These are phyloP conservation scores for Tipula lateralis DNA, from an alignment of 2,888 invertebrate species.

Conservation along the genomic window DNA sequence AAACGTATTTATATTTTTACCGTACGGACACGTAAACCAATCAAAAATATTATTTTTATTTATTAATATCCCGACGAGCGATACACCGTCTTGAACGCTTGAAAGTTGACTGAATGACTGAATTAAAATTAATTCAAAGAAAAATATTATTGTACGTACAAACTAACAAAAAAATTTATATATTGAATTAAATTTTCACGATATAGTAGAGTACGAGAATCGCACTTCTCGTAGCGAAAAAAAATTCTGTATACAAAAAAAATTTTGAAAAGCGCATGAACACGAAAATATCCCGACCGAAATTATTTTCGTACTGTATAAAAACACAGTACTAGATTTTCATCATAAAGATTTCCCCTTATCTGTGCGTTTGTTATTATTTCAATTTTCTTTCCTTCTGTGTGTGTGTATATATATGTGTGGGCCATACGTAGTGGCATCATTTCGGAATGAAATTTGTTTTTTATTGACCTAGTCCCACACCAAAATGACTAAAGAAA, in stretches of 20 bases:
- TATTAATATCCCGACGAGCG: not conserved
- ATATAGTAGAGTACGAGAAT: not conserved
- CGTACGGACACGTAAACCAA: not conserved
- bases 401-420: too few relatives aligned
- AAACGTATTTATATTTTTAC: not conserved
- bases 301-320: not conserved
- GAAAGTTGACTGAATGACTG: conserved; percentile 9
- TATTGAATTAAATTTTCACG: not conserved
- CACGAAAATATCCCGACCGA: not conserved
- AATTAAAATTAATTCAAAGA: not conserved
- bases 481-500: not conserved
- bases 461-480: not conserved
- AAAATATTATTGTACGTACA: not conserved
- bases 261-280: not conserved
- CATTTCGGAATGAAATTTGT: not conserved
- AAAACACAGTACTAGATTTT: not conserved
- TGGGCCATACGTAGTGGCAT: too few relatives aligned
- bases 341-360: not conserved
- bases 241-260: too few relatives aligned
- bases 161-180: not conserved
- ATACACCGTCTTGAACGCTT: not conserved
- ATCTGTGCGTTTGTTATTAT: not conserved
- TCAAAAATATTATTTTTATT: not conserved
- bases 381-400: not conserved
- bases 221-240: not conserved